phyloP scores from a whole-genome alignment of 2,797 vertebrate species.

The Scolopax rusticola region DNA sequence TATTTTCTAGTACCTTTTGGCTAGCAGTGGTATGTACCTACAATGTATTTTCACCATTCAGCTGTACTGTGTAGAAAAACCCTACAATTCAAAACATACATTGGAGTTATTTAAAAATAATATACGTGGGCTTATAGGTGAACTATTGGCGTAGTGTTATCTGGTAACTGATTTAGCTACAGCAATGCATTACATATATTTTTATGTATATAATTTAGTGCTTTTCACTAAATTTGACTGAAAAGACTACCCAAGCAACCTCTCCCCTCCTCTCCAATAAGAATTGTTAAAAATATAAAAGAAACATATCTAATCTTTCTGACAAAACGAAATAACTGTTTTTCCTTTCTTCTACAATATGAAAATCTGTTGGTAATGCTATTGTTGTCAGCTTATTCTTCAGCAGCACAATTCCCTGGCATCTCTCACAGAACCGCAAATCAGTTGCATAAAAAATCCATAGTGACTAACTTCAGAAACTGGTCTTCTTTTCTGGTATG shows the following conservation, averaged over 20 bases:
- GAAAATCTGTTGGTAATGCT: background rate
- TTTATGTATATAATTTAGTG: background rate
- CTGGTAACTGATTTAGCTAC: background rate
- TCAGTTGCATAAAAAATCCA: background rate
- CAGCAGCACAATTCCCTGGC: background rate
- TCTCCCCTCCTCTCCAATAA: background rate
- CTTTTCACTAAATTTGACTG: background rate
- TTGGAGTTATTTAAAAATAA: no score
- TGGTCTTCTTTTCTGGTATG: background rate
- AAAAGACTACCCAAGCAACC: background rate
- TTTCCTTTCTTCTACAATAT: background rate
- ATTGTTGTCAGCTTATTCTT: background rate
- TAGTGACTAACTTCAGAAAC: background rate
- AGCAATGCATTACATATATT: background rate
- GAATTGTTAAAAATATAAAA: background rate
- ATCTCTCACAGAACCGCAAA: background rate
- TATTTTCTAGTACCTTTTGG: background rate
- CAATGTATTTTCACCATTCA: background rate
- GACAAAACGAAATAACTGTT: background rate
- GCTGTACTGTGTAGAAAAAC: background rate
- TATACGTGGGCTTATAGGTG: background rate
- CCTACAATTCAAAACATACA: fast-evolving
- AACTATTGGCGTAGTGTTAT: background rate
- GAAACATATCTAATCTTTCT: background rate
- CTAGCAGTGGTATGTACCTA: background rate